Conservation (phyloP, 2,888 invertebrate genomes). For the Aleiodes testaceus region DNA sequence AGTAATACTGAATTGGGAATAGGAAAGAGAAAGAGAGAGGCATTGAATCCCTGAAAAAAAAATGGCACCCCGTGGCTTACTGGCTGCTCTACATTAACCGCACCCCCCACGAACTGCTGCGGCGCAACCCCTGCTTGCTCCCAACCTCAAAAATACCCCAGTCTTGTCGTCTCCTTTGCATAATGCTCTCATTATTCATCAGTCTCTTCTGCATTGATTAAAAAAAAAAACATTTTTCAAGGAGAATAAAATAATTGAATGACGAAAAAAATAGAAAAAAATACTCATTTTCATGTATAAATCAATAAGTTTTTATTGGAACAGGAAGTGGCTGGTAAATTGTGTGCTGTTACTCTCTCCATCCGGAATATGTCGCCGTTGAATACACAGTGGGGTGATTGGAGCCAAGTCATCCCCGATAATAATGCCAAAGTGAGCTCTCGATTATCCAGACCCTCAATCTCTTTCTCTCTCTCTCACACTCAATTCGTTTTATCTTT, state of each 20-base stretch:
- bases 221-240: constrained; percentile 42
- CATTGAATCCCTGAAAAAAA: constrained; percentile 68
- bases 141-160: constrained; percentile 45
- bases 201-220: constrained; percentile 70
- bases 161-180: constrained; percentile 59
- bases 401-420: constrained; percentile 67
- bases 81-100: constrained; percentile 66
- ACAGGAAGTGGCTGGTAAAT: constrained; percentile 5
- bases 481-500: neutral
- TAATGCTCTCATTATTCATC: constrained; percentile 59
- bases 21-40: constrained; percentile 58
- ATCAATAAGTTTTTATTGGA: constrained; percentile 27
- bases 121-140: constrained; percentile 47
- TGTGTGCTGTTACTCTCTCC: constrained; percentile 19
- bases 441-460: constrained; percentile 40
- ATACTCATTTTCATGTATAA: constrained; percentile 8
- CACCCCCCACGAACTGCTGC: constrained; percentile 65
- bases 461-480: constrained; percentile 17
- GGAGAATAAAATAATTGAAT: neutral
- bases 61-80: constrained; percentile 60
- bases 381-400: constrained; percentile 36
- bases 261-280: constrained; percentile 20
- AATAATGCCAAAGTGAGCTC: constrained; percentile 61
- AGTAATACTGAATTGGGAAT: constrained; percentile 61
- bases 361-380: constrained; percentile 23